Conservation (phyloP, 1,140 invertebrate genomes). For the Lycorma delicatula region DNA sequence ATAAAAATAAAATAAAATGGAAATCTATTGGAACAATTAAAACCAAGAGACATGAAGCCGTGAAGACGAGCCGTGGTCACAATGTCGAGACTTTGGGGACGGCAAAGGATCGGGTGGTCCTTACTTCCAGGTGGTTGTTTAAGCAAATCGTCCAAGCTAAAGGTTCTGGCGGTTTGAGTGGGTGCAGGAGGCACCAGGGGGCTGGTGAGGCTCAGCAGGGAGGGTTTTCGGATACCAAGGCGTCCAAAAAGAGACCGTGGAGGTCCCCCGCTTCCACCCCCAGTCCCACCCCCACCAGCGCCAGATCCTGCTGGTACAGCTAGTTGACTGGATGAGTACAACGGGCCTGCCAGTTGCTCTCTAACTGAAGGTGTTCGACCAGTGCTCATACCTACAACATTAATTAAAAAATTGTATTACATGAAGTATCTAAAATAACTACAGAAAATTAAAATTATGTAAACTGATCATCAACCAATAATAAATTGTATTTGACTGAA, state of each 20-base stretch:
- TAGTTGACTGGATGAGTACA: constrained; percentile 4
- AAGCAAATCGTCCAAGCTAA: constrained; percentile 74
- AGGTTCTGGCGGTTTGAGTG: constrained; percentile 52
- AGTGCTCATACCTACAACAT: neutral
- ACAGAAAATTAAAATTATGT: too few relatives aligned
- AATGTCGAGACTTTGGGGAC: constrained; percentile 4
- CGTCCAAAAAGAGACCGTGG: constrained; percentile 58
- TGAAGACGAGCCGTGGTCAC: neutral
- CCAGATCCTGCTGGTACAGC: constrained; percentile 9
- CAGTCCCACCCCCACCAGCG: constrained; percentile 26
- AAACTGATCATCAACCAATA: too few relatives aligned
- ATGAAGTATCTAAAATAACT: too few relatives aligned
- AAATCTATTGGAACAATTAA: constrained; percentile 8
- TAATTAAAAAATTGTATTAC: too few relatives aligned
- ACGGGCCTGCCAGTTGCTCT: constrained; percentile 36
- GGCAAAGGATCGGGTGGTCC: constrained; percentile 30
- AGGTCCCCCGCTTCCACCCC: constrained; percentile 27
- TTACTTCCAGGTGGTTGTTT: constrained; percentile 63
- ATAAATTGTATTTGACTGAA: too few relatives aligned
- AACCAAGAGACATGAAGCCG: constrained; percentile 6
- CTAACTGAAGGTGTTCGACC: constrained; percentile 32
- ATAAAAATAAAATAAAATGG: constrained; percentile 15
- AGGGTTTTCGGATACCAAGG: constrained; percentile 70
- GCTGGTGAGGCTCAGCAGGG: constrained; percentile 60
- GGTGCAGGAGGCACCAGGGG: constrained; percentile 41